A percentile compares a stretch with the other conserved stretches of the same genome.
Conservation (phyloP, 2,888 invertebrate species). For the Epistrophella euchroma region DNA sequence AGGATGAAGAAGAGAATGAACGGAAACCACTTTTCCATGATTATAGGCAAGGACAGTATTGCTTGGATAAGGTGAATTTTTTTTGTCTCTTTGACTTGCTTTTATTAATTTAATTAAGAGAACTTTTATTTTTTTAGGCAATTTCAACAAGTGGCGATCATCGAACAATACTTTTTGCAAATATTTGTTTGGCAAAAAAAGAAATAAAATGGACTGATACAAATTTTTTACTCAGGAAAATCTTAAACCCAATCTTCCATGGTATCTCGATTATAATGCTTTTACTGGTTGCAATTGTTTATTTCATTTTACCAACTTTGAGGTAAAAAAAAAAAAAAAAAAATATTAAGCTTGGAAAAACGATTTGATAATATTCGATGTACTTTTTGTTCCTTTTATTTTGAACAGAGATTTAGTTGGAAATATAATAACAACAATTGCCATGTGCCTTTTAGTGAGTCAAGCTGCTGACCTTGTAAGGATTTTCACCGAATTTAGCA, state of each 20-base stretch:
- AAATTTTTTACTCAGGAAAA: constrained; percentile 89
- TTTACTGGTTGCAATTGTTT: constrained; percentile 90
- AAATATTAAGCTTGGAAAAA: not conserved
- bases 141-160: constrained; percentile 81
- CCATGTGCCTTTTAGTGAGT: constrained; percentile 90
- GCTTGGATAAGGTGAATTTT: constrained; percentile 89
- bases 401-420: constrained; percentile 88
- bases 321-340: constrained; percentile 82
- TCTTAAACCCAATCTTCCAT: constrained; percentile 91
- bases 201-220: constrained; percentile 90
- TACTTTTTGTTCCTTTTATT: not conserved
- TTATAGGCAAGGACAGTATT: constrained; percentile 90
- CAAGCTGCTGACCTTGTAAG: constrained; percentile 91
- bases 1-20: constrained; percentile 84
- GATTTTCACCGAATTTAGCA: constrained; percentile 91
- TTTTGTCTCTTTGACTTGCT: not conserved
- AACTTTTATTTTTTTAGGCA: constrained; percentile 75
- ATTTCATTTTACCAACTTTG: constrained; percentile 92
- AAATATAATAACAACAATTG: constrained; percentile 93
- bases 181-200: constrained; percentile 90
- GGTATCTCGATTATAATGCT: constrained; percentile 89
- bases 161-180: constrained; percentile 87
- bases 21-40: constrained; percentile 87
- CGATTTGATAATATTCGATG: too few relatives aligned
- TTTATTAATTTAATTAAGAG: not conserved